Conservation (phyloP, 23 tunicate genomes). For the Corella eumyota region DNA sequence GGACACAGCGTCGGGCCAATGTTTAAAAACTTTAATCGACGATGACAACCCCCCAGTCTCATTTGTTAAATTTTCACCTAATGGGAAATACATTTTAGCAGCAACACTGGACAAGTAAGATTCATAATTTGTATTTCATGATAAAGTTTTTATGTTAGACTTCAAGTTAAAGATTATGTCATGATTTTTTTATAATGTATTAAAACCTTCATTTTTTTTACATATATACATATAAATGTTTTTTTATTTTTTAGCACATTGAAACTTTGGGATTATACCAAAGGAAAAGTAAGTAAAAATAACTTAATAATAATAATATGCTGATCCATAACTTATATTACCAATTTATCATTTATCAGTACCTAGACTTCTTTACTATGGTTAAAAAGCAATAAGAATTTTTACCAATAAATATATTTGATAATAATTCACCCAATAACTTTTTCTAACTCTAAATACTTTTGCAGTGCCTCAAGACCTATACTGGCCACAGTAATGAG, state of each 20-base stretch:
- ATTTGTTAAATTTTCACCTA: conserved; percentile 92
- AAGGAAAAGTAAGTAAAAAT: conserved; percentile 70
- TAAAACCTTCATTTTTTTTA: background rate
- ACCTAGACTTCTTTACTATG: too few species aligned
- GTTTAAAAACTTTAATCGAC: conserved; percentile 89
- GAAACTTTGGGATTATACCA: conserved; percentile 94
- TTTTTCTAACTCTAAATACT: background rate
- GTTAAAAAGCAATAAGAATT: too few species aligned
- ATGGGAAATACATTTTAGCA: conserved; percentile 95
- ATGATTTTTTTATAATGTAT: background rate
- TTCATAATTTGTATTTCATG: background rate
- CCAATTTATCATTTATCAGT: too few species aligned
- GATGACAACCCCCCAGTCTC: conserved; percentile 95
- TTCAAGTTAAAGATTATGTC: background rate
- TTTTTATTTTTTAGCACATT: conserved; percentile 61
- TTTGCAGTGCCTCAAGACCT: conserved; percentile 77
- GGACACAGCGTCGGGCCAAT: conserved; percentile 95
- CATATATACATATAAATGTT: background rate
- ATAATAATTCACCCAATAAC: too few species aligned
- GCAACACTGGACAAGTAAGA: conserved; percentile 87
- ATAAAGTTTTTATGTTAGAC: background rate
- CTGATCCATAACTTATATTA: too few species aligned
- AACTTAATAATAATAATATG: too few species aligned
- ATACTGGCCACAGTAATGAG: conserved; percentile 88
- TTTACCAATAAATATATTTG: too few species aligned